These are phyloP conservation scores for Nebria ingens DNA, from an alignment of 1,140 invertebrate species.

Conservation along the genomic window DNA sequence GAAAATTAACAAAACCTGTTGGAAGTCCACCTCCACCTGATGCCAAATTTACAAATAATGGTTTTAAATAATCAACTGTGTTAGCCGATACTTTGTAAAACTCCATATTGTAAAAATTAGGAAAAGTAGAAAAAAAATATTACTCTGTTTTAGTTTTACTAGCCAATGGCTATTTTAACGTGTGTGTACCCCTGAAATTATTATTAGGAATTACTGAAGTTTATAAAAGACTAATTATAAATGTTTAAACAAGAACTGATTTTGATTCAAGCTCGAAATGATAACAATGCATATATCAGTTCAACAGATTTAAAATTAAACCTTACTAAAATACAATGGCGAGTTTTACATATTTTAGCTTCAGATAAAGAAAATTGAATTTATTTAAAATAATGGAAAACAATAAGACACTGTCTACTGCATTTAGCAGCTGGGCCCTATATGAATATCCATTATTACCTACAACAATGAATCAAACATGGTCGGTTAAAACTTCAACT, in stretches of 20 bases:
- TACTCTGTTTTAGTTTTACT: too few species aligned
- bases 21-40: too few species aligned
- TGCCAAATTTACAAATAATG: too few species aligned
- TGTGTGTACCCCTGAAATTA: slow-evolving; percentile 32
- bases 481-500: slow-evolving; percentile 16
- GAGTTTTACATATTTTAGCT: slow-evolving; percentile 20
- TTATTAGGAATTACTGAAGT: slow-evolving; percentile 37
- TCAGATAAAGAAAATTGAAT: slow-evolving; percentile 19
- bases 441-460: slow-evolving; percentile 15
- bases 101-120: too few species aligned
- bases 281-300: neutral
- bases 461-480: slow-evolving; percentile 4
- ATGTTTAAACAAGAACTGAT: slow-evolving; percentile 33
- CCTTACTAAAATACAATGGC: slow-evolving; percentile 17
- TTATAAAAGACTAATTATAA: slow-evolving; percentile 35
- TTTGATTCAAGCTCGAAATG: neutral
- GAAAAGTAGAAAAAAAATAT: too few species aligned
- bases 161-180: slow-evolving; percentile 27
- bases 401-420: neutral
- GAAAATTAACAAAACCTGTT: neutral
- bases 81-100: too few species aligned
- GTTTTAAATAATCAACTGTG: too few species aligned
- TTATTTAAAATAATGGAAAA: slow-evolving; percentile 20
- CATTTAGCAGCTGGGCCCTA: slow-evolving; percentile 14
- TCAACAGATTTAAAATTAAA: neutral